These are phyloP conservation scores for Iguana delicatissima DNA, from an alignment of 2,797 vertebrate genomes.

Conservation along the genomic window DNA sequence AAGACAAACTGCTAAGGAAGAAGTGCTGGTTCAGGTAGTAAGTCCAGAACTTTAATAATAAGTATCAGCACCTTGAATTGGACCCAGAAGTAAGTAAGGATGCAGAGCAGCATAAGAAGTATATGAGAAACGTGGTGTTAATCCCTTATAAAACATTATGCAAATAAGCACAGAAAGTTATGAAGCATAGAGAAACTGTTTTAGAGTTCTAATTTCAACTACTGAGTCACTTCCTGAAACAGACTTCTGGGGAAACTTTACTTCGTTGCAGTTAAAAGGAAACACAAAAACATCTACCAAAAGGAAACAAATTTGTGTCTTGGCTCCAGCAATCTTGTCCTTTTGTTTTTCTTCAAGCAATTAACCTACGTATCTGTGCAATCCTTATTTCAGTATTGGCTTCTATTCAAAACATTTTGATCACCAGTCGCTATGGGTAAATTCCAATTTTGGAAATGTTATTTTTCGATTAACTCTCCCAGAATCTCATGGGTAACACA, in stretches of 20 bases:
- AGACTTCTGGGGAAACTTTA: constrained; percentile 41
- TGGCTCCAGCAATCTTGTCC: constrained; percentile 56
- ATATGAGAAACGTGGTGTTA: background rate
- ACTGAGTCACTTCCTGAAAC: constrained; percentile 42
- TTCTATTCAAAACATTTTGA: background rate
- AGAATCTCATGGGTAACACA: too few relatives aligned
- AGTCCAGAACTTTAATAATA: too few relatives aligned
- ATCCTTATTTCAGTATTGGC: background rate
- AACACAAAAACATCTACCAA: constrained; percentile 38
- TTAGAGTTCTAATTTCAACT: constrained; percentile 42
- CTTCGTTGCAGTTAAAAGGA: constrained; percentile 40
- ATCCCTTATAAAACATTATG: background rate
- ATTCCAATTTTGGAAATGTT: too few relatives aligned
- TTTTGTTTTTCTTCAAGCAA: constrained; percentile 47
- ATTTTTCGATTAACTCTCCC: too few relatives aligned
- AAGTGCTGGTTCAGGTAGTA: background rate
- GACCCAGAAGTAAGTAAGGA: background rate
- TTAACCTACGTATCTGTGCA: constrained; percentile 46
- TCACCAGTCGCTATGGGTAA: background rate
- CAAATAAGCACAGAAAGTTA: background rate
- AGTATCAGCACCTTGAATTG: background rate
- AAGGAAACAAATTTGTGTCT: constrained; percentile 35
- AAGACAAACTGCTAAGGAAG: background rate
- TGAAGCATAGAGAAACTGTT: background rate
- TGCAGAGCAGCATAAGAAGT: background rate